These are phyloP conservation scores for Drosophila neocordata DNA, from an alignment of 1,140 invertebrate species.

Conservation along the genomic window DNA sequence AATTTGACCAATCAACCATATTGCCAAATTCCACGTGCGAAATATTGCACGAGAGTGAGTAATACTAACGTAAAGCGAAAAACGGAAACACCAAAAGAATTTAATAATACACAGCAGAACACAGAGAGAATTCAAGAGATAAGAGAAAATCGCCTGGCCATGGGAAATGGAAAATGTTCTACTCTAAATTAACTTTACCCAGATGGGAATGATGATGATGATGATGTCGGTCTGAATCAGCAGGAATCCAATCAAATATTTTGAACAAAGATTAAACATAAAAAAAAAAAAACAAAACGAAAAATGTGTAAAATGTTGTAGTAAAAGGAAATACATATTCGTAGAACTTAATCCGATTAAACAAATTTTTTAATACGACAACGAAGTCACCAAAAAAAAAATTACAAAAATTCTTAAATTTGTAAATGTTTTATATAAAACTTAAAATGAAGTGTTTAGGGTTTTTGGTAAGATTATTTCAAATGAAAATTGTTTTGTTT, in stretches of 20 bases:
- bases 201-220: constrained; percentile 31
- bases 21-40: constrained; percentile 80
- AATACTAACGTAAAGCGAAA: constrained; percentile 63
- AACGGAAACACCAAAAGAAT: constrained; percentile 56
- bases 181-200: neutral
- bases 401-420: neutral
- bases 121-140: constrained; percentile 7
- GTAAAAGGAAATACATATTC: neutral
- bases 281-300: too few species aligned
- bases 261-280: neutral
- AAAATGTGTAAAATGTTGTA: constrained; percentile 3
- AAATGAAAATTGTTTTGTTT: too few species aligned
- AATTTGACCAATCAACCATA: constrained; percentile 49
- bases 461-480: too few species aligned
- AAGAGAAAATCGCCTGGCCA: neutral
- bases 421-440: too few species aligned
- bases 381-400: neutral
- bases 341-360: too few species aligned
- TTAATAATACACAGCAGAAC: constrained; percentile 58
- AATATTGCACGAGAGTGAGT: constrained; percentile 66
- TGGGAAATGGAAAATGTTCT: neutral
- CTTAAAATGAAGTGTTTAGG: too few species aligned
- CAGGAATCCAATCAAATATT: constrained; percentile 2
- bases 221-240: neutral
- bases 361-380: neutral